phyloP scores from a whole-genome alignment of 1,140 invertebrate genomes.

The Zaprionus vittiger region DNA sequence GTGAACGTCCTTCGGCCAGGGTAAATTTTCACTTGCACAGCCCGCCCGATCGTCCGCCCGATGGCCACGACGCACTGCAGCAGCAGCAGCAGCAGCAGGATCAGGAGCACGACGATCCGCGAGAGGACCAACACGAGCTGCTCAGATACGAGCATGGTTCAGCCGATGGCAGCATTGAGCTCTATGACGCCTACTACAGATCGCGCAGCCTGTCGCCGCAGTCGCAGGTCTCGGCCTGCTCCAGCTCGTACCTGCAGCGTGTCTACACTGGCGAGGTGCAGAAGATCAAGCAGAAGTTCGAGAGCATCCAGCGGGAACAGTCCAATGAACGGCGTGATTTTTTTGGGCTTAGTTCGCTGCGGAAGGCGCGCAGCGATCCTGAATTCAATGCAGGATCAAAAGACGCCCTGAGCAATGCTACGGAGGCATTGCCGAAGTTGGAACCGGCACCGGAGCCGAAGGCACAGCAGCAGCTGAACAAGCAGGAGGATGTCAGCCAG shows the following conservation, averaged over 20 bases:
- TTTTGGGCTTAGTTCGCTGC: conserved; percentile 85
- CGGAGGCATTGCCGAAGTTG: conserved; percentile 86
- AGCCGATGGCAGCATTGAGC: conserved; percentile 76
- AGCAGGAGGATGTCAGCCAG: conserved; percentile 86
- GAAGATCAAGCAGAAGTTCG: conserved; percentile 90
- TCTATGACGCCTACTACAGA: conserved; percentile 87
- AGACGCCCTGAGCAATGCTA: conserved; percentile 85
- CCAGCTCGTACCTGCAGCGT: conserved; percentile 86
- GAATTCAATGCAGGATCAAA: conserved; percentile 86
- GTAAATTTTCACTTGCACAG: conserved; percentile 84
- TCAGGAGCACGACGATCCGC: too few species aligned
- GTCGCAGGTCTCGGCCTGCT: conserved; percentile 86
- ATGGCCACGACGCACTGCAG: conserved; percentile 19
- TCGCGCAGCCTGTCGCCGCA: conserved; percentile 88
- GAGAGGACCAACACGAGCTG: conserved; percentile 28
- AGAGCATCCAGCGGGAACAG: conserved; percentile 85
- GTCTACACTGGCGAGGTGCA: conserved; percentile 91
- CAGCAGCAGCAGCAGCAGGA: neutral
- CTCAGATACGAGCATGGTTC: conserved; percentile 67
- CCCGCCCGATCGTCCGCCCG: conserved; percentile 74
- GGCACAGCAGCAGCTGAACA: conserved; percentile 71
- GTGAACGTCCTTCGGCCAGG: conserved; percentile 86
- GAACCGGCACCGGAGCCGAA: conserved; percentile 77
- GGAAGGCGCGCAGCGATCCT: conserved; percentile 90
- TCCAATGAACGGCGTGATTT: conserved; percentile 73